These are phyloP conservation scores for Calypte anna DNA, from an alignment of 2,113 vertebrate species.

Conservation along the genomic window DNA sequence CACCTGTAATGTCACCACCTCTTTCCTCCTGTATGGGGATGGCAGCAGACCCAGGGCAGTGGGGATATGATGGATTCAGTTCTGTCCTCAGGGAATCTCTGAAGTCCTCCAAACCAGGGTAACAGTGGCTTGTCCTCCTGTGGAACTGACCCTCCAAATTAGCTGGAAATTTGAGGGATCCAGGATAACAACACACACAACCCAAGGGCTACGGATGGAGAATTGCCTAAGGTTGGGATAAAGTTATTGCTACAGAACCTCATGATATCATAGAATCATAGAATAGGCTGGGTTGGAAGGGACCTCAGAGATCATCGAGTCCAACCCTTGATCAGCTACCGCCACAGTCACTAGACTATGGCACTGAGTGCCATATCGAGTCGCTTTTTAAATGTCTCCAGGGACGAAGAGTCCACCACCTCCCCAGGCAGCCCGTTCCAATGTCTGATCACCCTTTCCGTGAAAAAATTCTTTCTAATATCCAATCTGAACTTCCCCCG, in stretches of 20 bases:
- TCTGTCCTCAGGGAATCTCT: neutral
- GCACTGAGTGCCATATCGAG: too few species aligned
- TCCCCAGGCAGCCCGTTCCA: too few species aligned
- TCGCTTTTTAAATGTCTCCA: too few species aligned
- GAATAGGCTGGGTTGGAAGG: too few species aligned
- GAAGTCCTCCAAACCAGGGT: neutral
- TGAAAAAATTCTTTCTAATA: too few species aligned
- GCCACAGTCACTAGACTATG: too few species aligned
- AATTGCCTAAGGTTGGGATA: neutral
- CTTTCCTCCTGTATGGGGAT: neutral
- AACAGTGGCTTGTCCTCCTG: neutral
- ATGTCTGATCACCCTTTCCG: too few species aligned
- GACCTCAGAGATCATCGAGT: too few species aligned
- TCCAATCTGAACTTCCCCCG: too few species aligned
- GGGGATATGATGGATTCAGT: neutral
- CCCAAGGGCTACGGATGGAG: neutral
- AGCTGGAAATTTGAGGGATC: neutral
- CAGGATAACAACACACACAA: neutral
- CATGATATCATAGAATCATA: too few species aligned
- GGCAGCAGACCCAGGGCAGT: neutral
- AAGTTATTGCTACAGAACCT: neutral
- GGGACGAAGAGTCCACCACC: too few species aligned
- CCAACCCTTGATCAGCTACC: too few species aligned
- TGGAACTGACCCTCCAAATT: neutral
- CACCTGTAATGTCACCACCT: fast-evolving